Evolutionary conservation across 2,113 vertebrate species (phyloP).

Genomic region (Burhinus bistriatus): DNA sequence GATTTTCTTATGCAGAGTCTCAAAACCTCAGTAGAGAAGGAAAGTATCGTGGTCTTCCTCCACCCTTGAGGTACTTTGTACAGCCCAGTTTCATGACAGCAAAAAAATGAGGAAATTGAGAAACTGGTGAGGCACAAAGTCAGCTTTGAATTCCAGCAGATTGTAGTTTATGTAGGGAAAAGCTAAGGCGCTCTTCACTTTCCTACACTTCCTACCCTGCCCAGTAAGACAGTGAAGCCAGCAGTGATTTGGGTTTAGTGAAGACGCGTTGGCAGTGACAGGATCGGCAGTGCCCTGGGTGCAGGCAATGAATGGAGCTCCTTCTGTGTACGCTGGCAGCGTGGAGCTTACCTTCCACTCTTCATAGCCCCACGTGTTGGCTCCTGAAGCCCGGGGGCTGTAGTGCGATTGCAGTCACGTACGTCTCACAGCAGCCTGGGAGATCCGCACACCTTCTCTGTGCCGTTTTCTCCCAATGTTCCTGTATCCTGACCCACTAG

Average conservation of each 20-base stretch:
- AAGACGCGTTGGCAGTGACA: background rate
- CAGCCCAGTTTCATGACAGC: background rate
- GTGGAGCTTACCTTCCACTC: background rate
- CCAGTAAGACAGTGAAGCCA: background rate
- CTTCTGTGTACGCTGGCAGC: accelerated
- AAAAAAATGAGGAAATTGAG: background rate
- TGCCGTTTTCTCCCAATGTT: background rate
- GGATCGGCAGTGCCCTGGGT: background rate
- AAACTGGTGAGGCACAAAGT: background rate
- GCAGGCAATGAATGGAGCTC: background rate
- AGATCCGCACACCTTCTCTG: background rate
- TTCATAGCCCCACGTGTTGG: accelerated
- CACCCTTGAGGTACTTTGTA: background rate
- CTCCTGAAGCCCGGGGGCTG: background rate
- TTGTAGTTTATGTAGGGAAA: background rate
- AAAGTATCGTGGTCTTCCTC: background rate
- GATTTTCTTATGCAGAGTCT: background rate
- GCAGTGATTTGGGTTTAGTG: background rate
- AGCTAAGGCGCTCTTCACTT: background rate
- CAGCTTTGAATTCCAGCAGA: background rate
- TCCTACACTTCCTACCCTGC: background rate
- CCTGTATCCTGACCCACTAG: background rate
- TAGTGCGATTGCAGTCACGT: background rate
- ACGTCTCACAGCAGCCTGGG: background rate
- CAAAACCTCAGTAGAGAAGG: background rate